These are phyloP conservation scores for Etheostoma nigrum DNA, from an alignment of 2,797 vertebrate genomes.

Conservation along the genomic window DNA sequence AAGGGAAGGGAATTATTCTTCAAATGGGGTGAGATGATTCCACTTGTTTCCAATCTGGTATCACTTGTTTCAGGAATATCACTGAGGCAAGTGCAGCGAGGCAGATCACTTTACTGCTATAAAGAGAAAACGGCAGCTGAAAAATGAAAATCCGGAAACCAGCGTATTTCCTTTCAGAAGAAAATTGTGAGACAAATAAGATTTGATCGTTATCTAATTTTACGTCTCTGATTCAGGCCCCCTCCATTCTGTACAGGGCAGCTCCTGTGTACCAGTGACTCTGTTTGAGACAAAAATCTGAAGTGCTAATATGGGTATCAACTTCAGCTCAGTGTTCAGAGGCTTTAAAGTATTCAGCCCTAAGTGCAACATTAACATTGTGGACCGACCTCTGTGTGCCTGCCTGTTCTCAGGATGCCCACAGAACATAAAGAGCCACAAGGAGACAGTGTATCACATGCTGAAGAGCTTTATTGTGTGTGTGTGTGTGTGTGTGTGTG, in stretches of 20 bases:
- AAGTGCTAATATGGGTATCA: constrained; percentile 37
- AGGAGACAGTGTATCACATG: constrained; percentile 39
- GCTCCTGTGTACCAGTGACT: constrained; percentile 33
- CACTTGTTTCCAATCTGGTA: constrained; percentile 62
- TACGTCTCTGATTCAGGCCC: constrained; percentile 15
- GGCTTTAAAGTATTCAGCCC: constrained; percentile 46
- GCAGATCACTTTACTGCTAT: constrained; percentile 9
- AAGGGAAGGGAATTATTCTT: constrained; percentile 59
- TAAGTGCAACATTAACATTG: constrained; percentile 59
- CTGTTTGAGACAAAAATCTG: constrained; percentile 43
- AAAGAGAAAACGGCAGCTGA: constrained; percentile 20
- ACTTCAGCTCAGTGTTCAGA: constrained; percentile 31
- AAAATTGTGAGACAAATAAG: not conserved
- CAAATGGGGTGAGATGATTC: constrained; percentile 61
- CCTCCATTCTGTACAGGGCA: constrained; percentile 20
- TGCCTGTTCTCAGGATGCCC: constrained; percentile 38
- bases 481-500: constrained; percentile 21
- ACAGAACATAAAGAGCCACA: constrained; percentile 53
- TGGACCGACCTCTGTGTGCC: constrained; percentile 64
- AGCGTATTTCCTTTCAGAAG: too few species aligned
- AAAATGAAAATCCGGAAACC: not conserved
- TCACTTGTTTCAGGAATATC: constrained; percentile 51
- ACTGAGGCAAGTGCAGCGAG: not conserved
- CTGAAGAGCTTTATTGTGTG: constrained; percentile 14
- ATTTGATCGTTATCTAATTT: constrained; percentile 51